phyloP scores from a whole-genome alignment of 2,797 vertebrate genomes.

The Diceros bicornis region DNA sequence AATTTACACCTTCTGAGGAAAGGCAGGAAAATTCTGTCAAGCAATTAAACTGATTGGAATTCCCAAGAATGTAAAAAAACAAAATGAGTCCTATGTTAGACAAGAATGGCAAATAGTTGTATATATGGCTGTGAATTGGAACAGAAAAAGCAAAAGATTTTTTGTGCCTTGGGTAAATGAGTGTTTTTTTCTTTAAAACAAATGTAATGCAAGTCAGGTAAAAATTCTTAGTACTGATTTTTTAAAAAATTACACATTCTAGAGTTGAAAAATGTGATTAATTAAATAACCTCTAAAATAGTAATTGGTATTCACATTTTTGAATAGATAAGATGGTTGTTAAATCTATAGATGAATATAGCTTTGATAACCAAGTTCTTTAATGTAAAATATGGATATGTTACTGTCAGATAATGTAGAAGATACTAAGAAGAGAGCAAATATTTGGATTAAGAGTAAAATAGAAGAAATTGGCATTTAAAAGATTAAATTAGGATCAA shows the following conservation, averaged over 20 bases:
- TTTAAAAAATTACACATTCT: neutral
- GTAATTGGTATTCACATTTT: neutral
- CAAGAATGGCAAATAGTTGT: constrained; percentile 86
- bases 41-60: constrained; percentile 93
- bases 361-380: neutral
- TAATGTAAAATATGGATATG: neutral
- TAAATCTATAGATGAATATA: neutral
- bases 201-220: constrained; percentile 62
- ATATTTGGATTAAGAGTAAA: constrained; percentile 13
- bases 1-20: constrained; percentile 91
- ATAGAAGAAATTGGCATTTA: neutral
- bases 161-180: constrained; percentile 74
- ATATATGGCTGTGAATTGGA: constrained; percentile 83
- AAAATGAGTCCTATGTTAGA: constrained; percentile 85
- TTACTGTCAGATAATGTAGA: neutral
- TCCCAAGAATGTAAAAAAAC: constrained; percentile 89
- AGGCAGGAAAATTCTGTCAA: constrained; percentile 94
- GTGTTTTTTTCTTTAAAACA: constrained; percentile 66
- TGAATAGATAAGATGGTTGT: neutral
- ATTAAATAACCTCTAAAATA: constrained; percentile 8
- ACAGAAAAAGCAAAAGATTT: constrained; percentile 73
- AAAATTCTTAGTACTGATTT: neutral
- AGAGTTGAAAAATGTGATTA: constrained; percentile 30
- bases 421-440: neutral
- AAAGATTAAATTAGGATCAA: neutral